Evolutionary conservation across 1,140 invertebrate genomes (phyloP), one percentile per base, ranked within the genome.

Genomic region (Caenorhabditis remanei): DNA sequence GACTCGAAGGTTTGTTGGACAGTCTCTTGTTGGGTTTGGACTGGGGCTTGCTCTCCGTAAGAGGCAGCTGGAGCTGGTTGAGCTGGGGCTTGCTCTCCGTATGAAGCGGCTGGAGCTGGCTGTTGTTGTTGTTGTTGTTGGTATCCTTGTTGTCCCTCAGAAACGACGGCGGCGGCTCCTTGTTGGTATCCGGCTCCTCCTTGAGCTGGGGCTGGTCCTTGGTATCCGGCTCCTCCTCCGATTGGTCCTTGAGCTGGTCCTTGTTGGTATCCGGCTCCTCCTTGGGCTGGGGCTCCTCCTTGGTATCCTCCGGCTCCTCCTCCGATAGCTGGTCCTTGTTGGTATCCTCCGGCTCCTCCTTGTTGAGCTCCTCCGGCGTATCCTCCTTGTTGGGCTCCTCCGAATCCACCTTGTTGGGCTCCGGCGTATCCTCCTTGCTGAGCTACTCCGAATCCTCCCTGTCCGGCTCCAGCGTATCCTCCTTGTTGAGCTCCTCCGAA

Each of bases 1-100:
- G 71, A 40, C 40, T 79, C 71, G 46, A 79, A 79, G 43, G 71
- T 79, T 14, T 79, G 71, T 79, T 79, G 71, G 46, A 79, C 71
- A 50, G 71, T 79, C 46, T 79, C 71, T 50, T 79, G 65, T 32
- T 40, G 41, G 19, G 65, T 63, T 14, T 63, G 65, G 41, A n/a
- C 65, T 71, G 65, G 65, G n/a, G 65, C 65, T 71, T 71, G 65
- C 65, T 71, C 65, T 71, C 65, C 65, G 65, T 71, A 71, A 46
- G 41, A 46, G 65, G 65, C 65, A 19, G 21, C 65, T 71, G 65
- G 65, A 46, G 65, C 65, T 71, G 65, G 65, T 46, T 71, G 65
- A 65, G 63, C 67, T 50, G 43, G 43, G 24, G 71, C 71, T 53
- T 79, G 71, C 21, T 79, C 71, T 79, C 71, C 71, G 71, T 79